These are phyloP conservation scores for Chiroxiphia lanceolata DNA, from an alignment of 2,797 vertebrate species.

Conservation along the genomic window DNA sequence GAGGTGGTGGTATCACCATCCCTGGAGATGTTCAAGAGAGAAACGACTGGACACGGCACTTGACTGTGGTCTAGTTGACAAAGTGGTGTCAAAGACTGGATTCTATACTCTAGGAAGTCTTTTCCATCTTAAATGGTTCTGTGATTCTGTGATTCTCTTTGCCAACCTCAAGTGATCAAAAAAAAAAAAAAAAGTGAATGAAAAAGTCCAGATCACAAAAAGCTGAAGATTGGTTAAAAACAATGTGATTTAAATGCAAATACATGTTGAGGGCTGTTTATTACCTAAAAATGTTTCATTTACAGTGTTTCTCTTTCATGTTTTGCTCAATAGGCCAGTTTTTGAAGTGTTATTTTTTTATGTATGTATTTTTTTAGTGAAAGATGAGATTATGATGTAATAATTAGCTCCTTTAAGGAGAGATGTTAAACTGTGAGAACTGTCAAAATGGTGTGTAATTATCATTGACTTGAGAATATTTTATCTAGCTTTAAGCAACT, in stretches of 20 bases:
- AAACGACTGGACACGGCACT: accelerated
- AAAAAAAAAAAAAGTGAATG: background rate
- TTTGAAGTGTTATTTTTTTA: background rate
- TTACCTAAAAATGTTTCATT: background rate
- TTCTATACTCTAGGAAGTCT: background rate
- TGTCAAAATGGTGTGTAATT: background rate
- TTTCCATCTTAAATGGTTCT: background rate
- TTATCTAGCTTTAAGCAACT: background rate
- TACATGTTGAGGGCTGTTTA: background rate
- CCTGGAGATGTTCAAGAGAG: background rate
- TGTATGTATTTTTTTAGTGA: background rate
- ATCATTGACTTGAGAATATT: background rate
- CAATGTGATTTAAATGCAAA: background rate
- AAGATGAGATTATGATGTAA: background rate
- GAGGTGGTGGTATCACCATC: background rate
- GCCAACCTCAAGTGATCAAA: background rate
- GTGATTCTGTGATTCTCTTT: background rate
- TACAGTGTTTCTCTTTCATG: background rate
- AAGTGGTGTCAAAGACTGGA: background rate
- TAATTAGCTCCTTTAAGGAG: background rate
- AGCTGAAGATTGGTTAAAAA: background rate
- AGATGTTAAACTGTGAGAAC: background rate
- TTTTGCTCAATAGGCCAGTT: background rate
- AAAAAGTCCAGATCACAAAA: background rate
- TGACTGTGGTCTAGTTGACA: background rate